These are phyloP conservation scores for Drosophila burlai DNA, from an alignment of 1,140 invertebrate genomes.

Conservation along the genomic window DNA sequence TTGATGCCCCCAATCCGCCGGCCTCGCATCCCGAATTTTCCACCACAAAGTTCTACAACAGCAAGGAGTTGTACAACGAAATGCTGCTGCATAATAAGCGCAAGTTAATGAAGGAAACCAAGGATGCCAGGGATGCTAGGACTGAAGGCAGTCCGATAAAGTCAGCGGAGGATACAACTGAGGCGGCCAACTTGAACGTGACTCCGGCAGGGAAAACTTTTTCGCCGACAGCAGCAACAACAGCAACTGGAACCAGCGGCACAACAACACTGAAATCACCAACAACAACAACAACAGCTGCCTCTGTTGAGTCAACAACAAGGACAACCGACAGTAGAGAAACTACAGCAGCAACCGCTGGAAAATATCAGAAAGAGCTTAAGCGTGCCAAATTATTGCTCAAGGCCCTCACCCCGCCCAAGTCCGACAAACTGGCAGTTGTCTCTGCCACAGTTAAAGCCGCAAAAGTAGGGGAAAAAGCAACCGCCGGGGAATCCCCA, in stretches of 20 bases:
- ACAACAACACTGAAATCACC: slow-evolving; percentile 15
- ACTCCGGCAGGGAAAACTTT: slow-evolving; percentile 62
- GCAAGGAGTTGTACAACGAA: slow-evolving; percentile 84
- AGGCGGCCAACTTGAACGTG: slow-evolving; percentile 46
- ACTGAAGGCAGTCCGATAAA: slow-evolving; percentile 61
- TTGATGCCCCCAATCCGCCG: slow-evolving; percentile 8
- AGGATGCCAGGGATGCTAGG: background rate
- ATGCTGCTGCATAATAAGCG: slow-evolving; percentile 80
- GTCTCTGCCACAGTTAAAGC: slow-evolving; percentile 58
- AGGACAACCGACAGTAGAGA: slow-evolving; percentile 19
- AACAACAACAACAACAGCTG: slow-evolving; percentile 26
- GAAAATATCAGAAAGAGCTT: slow-evolving; percentile 79
- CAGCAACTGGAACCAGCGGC: slow-evolving; percentile 13
- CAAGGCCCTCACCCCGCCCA: slow-evolving; percentile 65
- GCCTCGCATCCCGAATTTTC: slow-evolving; percentile 80
- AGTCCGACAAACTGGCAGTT: slow-evolving; percentile 60
- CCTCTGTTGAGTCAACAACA: slow-evolving; percentile 13
- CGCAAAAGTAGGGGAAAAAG: slow-evolving; percentile 9
- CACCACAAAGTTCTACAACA: slow-evolving; percentile 85
- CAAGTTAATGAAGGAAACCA: slow-evolving; percentile 75
- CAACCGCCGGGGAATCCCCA: slow-evolving; percentile 22
- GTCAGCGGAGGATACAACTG: slow-evolving; percentile 59
- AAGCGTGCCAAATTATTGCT: slow-evolving; percentile 83
- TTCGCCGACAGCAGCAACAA: slow-evolving; percentile 32
- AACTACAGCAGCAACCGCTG: slow-evolving; percentile 32